A percentile compares a stretch with the other conserved stretches of the same genome.
These are phyloP conservation scores for Pangasius krempfi DNA, from an alignment of 2,797 vertebrate genomes.

Conservation along the genomic window DNA sequence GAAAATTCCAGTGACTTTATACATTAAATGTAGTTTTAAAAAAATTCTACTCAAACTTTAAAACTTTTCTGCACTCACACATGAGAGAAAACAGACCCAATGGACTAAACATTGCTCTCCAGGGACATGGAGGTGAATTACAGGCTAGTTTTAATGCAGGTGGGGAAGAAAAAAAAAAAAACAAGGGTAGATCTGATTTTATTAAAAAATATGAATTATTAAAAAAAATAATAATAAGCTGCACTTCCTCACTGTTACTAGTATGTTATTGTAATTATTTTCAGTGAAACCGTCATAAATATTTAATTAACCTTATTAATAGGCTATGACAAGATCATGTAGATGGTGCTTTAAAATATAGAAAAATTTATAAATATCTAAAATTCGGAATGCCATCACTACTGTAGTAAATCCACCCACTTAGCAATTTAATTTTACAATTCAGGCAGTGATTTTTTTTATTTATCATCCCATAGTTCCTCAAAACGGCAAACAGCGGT, in stretches of 20 bases:
- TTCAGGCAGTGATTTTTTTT: background rate
- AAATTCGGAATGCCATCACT: background rate
- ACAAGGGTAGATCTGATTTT: background rate
- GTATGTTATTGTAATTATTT: background rate
- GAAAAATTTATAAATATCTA: background rate
- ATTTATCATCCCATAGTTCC: background rate
- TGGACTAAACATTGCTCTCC: too few species aligned
- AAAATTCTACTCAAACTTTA: background rate
- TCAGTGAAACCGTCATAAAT: background rate
- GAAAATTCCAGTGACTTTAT: background rate
- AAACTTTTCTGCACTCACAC: too few species aligned
- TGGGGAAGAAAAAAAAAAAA: too few species aligned
- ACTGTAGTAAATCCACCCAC: background rate
- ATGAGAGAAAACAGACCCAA: too few species aligned
- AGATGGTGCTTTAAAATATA: background rate
- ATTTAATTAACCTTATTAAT: background rate
- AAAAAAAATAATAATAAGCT: too few species aligned
- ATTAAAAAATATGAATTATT: too few species aligned
- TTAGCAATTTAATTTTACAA: background rate
- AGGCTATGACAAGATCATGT: background rate
- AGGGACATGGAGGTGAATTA: too few species aligned
- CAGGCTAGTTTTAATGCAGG: background rate
- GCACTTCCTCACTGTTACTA: too few species aligned
- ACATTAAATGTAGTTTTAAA: background rate
- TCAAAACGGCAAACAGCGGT: background rate